phyloP scores from a whole-genome alignment of 2,888 invertebrate genomes.

The Unio delphinus region DNA sequence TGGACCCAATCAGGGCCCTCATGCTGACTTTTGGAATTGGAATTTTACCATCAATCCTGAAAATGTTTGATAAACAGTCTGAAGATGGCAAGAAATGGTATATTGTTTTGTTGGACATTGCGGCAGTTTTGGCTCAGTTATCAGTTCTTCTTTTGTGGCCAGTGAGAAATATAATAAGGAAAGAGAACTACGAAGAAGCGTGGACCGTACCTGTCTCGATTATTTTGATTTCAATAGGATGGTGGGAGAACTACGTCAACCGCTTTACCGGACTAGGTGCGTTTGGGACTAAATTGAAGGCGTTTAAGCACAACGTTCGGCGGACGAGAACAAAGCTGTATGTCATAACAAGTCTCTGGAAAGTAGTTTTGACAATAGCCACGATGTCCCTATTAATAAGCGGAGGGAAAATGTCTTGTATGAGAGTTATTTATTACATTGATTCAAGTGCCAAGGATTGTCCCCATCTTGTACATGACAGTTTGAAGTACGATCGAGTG shows the following conservation, averaged over 20 bases:
- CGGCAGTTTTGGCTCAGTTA: slow-evolving; percentile 46
- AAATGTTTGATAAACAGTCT: slow-evolving; percentile 50
- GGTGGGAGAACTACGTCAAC: slow-evolving; percentile 99
- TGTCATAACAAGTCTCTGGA: slow-evolving; percentile 92
- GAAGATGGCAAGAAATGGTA: slow-evolving; percentile 38
- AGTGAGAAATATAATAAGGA: slow-evolving; percentile 27
- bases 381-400: slow-evolving; percentile 77
- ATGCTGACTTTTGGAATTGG: slow-evolving; percentile 97
- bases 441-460: slow-evolving; percentile 43
- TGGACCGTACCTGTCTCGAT: slow-evolving; percentile 89
- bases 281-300: slow-evolving; percentile 63
- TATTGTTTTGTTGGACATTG: slow-evolving; percentile 36
- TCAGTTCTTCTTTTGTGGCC: slow-evolving; percentile 56
- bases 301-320: slow-evolving; percentile 82
- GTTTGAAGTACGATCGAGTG: slow-evolving; percentile 33
- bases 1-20: slow-evolving; percentile 94
- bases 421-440: slow-evolving; percentile 47
- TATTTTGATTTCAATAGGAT: slow-evolving; percentile 89
- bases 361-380: slow-evolving; percentile 85
- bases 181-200: slow-evolving; percentile 38
- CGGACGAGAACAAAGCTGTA: slow-evolving; percentile 90
- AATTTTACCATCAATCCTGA: slow-evolving; percentile 82
- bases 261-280: slow-evolving; percentile 83
- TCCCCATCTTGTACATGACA: slow-evolving; percentile 42
- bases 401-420: slow-evolving; percentile 41